A percentile compares a stretch with the other conserved stretches of the same genome.
Evolutionary conservation across 2,888 invertebrate species (phyloP).

Genomic region (Tetrapedia diversipes): DNA sequence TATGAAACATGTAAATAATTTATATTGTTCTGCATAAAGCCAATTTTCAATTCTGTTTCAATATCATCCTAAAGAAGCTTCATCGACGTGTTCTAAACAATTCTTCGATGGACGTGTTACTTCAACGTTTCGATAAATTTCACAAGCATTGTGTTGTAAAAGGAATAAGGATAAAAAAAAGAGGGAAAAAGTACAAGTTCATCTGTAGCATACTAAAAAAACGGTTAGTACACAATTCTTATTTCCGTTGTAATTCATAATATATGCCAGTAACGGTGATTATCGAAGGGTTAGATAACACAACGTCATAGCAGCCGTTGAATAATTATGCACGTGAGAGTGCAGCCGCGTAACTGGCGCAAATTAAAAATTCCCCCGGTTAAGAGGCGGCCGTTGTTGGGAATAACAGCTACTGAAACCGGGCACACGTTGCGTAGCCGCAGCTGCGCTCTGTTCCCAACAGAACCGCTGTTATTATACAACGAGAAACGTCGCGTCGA

Average conservation of each 20-base stretch:
- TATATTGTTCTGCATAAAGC: too few relatives aligned
- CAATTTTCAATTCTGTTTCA: too few relatives aligned
- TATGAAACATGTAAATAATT: too few relatives aligned
- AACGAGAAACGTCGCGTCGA: constrained; percentile 41
- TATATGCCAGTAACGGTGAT: background rate
- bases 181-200: background rate
- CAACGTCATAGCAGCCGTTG: background rate
- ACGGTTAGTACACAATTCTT: background rate
- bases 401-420: constrained; percentile 25
- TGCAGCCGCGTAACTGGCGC: background rate
- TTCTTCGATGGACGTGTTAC: too few relatives aligned
- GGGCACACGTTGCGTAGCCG: constrained; percentile 21
- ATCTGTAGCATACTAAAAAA: background rate
- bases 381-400: constrained; percentile 1
- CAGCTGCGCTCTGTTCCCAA: constrained; percentile 33
- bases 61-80: too few relatives aligned
- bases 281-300: constrained; percentile 15
- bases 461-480: constrained; percentile 47
- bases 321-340: constrained; percentile 8
- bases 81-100: too few relatives aligned
- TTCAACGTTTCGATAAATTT: too few relatives aligned
- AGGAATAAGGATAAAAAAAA: background rate
- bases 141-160: background rate
- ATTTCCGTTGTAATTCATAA: background rate
- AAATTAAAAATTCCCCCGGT: constrained; percentile 17